Evolutionary conservation across 2,888 invertebrate genomes (phyloP), one percentile per base, ranked within the genome.

Genomic region (Crocallis elinguaria): DNA sequence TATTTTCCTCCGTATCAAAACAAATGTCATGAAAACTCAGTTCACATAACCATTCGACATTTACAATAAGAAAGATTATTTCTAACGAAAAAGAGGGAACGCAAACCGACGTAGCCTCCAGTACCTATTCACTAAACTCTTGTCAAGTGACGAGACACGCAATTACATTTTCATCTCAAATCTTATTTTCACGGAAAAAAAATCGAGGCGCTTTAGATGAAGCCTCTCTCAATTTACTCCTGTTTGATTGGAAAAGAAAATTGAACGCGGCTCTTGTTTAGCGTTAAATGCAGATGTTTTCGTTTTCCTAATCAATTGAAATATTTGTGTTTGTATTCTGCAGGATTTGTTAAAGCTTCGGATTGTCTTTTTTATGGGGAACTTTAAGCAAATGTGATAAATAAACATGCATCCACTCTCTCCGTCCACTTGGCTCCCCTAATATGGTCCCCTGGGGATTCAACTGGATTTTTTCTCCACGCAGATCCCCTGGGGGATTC

Each of bases 141-240:
- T 79, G 78, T 77, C 79, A 76, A 74, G 70, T 69, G 72, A 70
- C 70, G 78, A 75, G 77, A 73, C 69, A 75, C 74, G 75, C 79
- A 81, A 84, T 85, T 84, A 82, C 79, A 70, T 79, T 84, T 79
- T 77, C 76, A 77, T 77, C 75, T 60, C 64, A 71, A 73, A 78
- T 78, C 72, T 75, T 73, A 77, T 81, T 76, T 78, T 60, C 66
- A 60, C 59, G 65, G 6, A 29, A 11, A 64, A 74, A 73, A 78
- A 79, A 77, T 75, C 67, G 62, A 62, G 63, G 58, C 62, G 66
- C 68, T 75, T 53, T 70, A 71, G 73, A 71, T 67, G 72, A 57
- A 74, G 69, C 60, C 53, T 49, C 55, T 62, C 62, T 57, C 60
- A 62, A 66, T 67, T 67, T 64, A 49, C 57, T 44, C 53, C 57